A percentile compares a stretch with the other conserved stretches of the same genome.
phyloP scores from a whole-genome alignment of 2,797 vertebrate species.

The Cyprinodon diabolis region DNA sequence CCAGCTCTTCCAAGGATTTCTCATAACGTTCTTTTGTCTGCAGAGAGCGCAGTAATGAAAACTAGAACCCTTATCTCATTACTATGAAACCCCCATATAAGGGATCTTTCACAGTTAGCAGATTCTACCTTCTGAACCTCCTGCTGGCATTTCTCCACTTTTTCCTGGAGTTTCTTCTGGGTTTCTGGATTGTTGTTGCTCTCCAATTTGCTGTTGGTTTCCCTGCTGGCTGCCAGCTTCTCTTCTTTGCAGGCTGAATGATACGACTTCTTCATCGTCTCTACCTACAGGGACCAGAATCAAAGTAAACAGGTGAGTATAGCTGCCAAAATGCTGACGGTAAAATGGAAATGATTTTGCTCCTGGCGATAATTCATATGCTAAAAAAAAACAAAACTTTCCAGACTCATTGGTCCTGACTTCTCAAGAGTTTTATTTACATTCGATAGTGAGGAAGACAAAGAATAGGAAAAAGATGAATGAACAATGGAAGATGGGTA shows the following conservation, averaged over 20 bases:
- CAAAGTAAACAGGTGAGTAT: neutral
- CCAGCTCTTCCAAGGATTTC: conserved; percentile 91
- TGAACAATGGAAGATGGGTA: no score
- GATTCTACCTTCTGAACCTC: conserved; percentile 90
- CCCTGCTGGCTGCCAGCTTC: conserved; percentile 91
- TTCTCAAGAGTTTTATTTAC: neutral
- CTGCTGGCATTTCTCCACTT: conserved; percentile 96
- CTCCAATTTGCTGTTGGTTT: conserved; percentile 92
- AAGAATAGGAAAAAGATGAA: neutral
- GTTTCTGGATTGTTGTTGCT: conserved; percentile 91
- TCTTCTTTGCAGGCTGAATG: conserved; percentile 96
- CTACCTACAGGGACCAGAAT: conserved; percentile 70
- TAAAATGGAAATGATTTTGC: neutral
- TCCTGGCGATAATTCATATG: neutral
- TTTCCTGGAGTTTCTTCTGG: conserved; percentile 96
- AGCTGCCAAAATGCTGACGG: neutral
- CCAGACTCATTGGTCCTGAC: neutral
- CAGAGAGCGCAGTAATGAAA: neutral
- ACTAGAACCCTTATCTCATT: neutral
- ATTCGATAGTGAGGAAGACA: neutral
- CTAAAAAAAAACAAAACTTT: neutral
- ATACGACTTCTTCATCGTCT: conserved; percentile 90
- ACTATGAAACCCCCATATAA: neutral
- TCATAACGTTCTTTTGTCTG: conserved; percentile 95
- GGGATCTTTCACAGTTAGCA: neutral